Evolutionary conservation across 2,888 invertebrate genomes (phyloP), one percentile per base, ranked within the genome.

Genomic region (Nebria brevicollis): DNA sequence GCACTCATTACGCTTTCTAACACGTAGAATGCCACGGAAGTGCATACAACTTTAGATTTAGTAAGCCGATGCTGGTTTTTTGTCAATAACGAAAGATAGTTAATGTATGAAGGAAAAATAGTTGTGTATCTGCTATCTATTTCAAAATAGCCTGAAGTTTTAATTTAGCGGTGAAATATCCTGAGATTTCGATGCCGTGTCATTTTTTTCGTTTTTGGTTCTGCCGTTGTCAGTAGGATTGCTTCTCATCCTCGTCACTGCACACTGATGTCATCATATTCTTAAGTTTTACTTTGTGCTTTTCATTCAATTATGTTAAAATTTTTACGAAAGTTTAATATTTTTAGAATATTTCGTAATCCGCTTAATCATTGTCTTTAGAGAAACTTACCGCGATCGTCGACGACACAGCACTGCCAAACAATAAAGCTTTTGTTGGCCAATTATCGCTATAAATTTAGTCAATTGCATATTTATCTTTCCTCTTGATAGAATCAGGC

Each of bases 301-400:
- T 13, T 75, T 80, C 72, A 80, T 80, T 80, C 75, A 80, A 80
- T 80, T 80, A 80, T 80, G 80, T 70, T 75, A 75, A 75, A 79
- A 65, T 68, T 80, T 80, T 80, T 64, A 72, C 65, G 70, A 65
- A 75, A 80, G 75, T 80, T 80, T 80, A 54, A 80, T 80, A 75
- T 75, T 80, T 75, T 78, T 54, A 74, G 73, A 78, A 77, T 20
- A 77, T 77, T 43, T 75, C 75, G 75, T 80, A 75, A 80, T 80
- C 75, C 15, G 75, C 72, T 80, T 72, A 80, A 80, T 70, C 75
- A 68, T 70, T 75, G 54, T 54, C 54, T 54, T 54, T 54, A 11
- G 54, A 8, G 54, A 54, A 54, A 54, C 54, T 54, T 54, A 54
- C 54, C 54, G 34, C 54, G 54, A 11, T 54, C 54, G 8, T 7